These are phyloP conservation scores for Geococcyx californianus DNA, from an alignment of 2,113 vertebrate genomes.

Conservation along the genomic window DNA sequence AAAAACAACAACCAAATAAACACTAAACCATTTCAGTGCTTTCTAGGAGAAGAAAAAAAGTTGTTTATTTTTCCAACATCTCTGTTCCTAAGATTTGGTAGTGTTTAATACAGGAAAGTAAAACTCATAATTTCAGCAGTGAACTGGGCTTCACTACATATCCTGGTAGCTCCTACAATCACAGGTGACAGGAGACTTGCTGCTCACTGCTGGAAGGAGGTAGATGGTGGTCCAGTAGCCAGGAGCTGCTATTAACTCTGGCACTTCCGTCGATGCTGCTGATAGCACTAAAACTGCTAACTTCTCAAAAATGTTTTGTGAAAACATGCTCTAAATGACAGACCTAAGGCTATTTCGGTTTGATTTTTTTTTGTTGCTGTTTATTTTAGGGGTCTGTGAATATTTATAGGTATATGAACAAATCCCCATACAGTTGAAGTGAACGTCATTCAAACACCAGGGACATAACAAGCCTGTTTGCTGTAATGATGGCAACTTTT, in stretches of 20 bases:
- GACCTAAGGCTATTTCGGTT: background rate
- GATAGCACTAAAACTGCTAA: background rate
- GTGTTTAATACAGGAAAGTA: background rate
- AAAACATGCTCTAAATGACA: background rate
- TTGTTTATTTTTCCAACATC: background rate
- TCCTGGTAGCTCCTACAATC: background rate
- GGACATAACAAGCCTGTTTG: background rate
- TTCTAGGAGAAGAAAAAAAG: background rate
- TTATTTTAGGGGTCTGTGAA: background rate
- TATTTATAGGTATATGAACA: background rate
- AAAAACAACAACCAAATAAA: no score
- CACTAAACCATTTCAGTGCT: background rate
- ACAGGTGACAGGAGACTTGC: background rate
- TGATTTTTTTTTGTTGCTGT: background rate
- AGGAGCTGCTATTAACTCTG: background rate
- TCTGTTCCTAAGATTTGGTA: background rate
- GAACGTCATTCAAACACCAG: background rate
- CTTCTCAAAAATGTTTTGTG: background rate
- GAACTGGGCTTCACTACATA: background rate
- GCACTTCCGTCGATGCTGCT: background rate
- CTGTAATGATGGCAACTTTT: background rate
- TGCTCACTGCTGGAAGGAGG: background rate
- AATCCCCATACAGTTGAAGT: background rate
- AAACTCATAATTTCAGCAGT: background rate
- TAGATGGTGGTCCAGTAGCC: background rate